Percentiles rank a stretch among this genome's conserved stretches.
These are phyloP conservation scores for Sebastes schlegelii DNA, from an alignment of 2,113 vertebrate genomes.

Conservation along the genomic window DNA sequence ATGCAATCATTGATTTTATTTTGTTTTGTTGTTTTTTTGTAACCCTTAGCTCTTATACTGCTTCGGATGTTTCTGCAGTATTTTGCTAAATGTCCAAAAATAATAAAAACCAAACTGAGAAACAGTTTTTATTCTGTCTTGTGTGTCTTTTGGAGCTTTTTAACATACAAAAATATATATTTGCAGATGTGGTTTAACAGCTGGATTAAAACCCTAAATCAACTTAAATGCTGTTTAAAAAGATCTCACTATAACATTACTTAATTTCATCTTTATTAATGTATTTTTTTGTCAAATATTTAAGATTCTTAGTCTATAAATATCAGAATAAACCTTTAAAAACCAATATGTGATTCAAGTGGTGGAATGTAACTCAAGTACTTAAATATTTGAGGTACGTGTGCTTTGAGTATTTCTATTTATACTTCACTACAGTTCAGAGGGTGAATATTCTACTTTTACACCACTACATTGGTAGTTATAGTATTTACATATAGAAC, in stretches of 20 bases:
- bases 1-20: conserved; percentile 88
- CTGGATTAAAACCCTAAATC: neutral
- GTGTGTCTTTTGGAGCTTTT: neutral
- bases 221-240: neutral
- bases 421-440: too few relatives aligned
- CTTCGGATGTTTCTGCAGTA: conserved; percentile 94
- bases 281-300: neutral
- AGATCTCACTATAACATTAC: neutral
- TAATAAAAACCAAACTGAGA: conserved; percentile 83
- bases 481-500: too few relatives aligned
- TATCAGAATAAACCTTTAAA: neutral
- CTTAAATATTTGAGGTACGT: neutral
- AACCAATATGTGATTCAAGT: neutral
- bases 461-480: too few relatives aligned
- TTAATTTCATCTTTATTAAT: neutral
- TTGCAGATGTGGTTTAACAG: neutral
- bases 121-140: neutral
- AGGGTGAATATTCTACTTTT: too few relatives aligned
- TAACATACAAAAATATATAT: neutral
- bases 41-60: conserved; percentile 90
- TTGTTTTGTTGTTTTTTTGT: conserved; percentile 84
- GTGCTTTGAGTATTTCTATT: too few relatives aligned
- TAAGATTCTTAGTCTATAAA: neutral
- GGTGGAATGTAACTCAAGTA: neutral
- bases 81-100: conserved; percentile 97